phyloP scores from a whole-genome alignment of 2,113 vertebrate genomes.

The Physeter macrocephalus region DNA sequence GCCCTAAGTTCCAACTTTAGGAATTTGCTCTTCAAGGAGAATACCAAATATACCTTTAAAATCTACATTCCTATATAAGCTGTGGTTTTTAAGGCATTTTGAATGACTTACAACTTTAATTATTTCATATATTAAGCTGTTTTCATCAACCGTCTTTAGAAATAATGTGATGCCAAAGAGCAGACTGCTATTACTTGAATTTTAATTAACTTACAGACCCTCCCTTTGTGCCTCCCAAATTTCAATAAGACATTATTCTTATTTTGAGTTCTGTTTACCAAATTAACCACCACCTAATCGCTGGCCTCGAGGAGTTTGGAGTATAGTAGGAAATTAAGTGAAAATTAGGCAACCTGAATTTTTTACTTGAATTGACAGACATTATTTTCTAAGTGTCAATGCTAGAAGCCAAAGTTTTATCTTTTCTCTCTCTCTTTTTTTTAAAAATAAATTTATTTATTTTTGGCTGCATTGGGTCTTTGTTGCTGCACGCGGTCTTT shows the following conservation, averaged over 20 bases:
- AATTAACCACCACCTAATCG: constrained; percentile 5
- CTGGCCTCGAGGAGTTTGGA: background rate
- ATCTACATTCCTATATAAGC: background rate
- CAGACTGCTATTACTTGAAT: background rate
- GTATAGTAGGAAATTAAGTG: background rate
- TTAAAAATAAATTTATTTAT: too few species aligned
- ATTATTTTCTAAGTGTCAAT: background rate
- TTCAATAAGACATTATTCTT: constrained; percentile 7
- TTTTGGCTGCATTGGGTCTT: too few species aligned
- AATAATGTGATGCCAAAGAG: constrained; percentile 28
- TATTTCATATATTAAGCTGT: background rate
- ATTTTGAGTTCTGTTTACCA: constrained; percentile 7
- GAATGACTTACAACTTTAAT: constrained; percentile 12
- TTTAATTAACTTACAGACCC: background rate
- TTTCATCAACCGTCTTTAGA: background rate
- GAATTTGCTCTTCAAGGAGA: background rate
- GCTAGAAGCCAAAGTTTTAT: background rate
- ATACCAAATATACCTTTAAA: background rate
- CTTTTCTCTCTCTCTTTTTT: background rate
- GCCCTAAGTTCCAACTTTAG: background rate
- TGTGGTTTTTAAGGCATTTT: constrained; percentile 17
- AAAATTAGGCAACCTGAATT: background rate
- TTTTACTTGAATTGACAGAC: constrained; percentile 24
- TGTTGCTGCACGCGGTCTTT: too few species aligned
- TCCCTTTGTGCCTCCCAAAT: background rate